These are phyloP conservation scores for Apamea epomidion DNA, from an alignment of 2,888 invertebrate genomes.

Conservation along the genomic window DNA sequence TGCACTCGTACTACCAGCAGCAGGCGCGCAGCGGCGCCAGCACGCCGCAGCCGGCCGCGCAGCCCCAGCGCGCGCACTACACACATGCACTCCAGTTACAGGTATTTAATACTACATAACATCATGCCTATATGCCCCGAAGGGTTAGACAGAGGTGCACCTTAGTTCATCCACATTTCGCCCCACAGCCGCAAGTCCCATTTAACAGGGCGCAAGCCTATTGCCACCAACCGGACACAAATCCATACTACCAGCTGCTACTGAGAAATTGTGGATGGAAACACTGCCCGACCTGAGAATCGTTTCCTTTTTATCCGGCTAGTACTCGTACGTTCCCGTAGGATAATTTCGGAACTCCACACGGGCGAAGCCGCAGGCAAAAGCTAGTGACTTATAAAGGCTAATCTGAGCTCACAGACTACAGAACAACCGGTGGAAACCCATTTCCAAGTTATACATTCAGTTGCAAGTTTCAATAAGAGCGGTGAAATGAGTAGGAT, in stretches of 20 bases:
- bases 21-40: constrained; percentile 74
- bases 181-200: neutral
- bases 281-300: neutral
- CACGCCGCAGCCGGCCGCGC: constrained; percentile 74
- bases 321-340: neutral
- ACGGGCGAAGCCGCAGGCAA: neutral
- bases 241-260: neutral
- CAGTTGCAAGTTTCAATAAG: neutral
- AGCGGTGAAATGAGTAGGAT: neutral
- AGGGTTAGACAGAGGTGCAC: neutral
- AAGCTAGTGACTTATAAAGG: neutral
- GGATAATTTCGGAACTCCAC: neutral
- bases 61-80: constrained; percentile 82
- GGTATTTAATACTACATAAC: constrained; percentile 55
- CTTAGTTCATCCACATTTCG: neutral
- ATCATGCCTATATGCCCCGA: neutral
- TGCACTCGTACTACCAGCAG: constrained; percentile 76
- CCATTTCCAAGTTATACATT: neutral
- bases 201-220: neutral
- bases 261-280: neutral
- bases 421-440: neutral
- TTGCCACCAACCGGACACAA: neutral
- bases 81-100: constrained; percentile 83
- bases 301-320: neutral
- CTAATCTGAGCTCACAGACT: neutral